phyloP scores from a whole-genome alignment of 2,888 invertebrate species.

The Thecophora atra region DNA sequence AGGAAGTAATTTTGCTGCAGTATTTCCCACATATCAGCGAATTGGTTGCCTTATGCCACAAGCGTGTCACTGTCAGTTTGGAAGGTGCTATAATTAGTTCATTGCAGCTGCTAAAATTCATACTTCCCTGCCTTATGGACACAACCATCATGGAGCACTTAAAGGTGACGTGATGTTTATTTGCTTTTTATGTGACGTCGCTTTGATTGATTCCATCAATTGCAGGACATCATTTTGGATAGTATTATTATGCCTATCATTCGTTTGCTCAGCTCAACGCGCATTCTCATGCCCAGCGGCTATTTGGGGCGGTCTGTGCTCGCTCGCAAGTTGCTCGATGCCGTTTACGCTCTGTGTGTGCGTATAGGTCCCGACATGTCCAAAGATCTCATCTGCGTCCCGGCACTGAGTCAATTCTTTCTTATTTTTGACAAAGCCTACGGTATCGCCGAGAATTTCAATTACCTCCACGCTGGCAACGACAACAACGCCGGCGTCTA shows the following conservation, averaged over 20 bases:
- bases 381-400: constrained; percentile 76
- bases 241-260: constrained; percentile 85
- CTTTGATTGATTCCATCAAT: neutral
- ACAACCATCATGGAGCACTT: constrained; percentile 87
- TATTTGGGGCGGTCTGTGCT: constrained; percentile 77
- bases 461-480: constrained; percentile 44
- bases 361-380: constrained; percentile 83
- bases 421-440: constrained; percentile 79
- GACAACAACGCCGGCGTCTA: constrained; percentile 49
- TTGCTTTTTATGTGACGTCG: no score
- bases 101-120: constrained; percentile 79
- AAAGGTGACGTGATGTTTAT: constrained; percentile 74
- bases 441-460: constrained; percentile 57
- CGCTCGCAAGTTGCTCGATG: constrained; percentile 83
- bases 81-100: constrained; percentile 91
- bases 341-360: constrained; percentile 81
- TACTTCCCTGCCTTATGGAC: constrained; percentile 84
- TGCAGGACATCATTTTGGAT: constrained; percentile 84
- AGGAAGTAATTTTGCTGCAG: constrained; percentile 86
- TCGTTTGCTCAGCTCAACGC: constrained; percentile 80
- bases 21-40: constrained; percentile 92
- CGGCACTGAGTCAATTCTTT: constrained; percentile 79
- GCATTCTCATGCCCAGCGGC: constrained; percentile 85
- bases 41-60: constrained; percentile 80
- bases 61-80: constrained; percentile 81